These are phyloP conservation scores for Meandrusa payeni DNA, from an alignment of 2,888 invertebrate genomes.

Conservation along the genomic window DNA sequence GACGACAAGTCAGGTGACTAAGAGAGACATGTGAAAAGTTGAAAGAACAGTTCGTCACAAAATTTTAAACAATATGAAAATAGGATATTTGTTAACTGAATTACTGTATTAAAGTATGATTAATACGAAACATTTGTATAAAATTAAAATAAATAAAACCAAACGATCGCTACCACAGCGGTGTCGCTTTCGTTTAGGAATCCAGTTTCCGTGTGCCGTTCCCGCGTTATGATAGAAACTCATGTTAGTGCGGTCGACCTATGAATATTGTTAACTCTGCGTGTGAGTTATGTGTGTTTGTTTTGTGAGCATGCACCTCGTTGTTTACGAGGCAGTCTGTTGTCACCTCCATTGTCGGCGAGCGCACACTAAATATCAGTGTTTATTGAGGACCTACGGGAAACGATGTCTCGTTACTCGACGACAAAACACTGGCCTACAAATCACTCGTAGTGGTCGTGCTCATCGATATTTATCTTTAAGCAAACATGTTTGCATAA, in stretches of 20 bases:
- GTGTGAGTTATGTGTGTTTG: slow-evolving; percentile 43
- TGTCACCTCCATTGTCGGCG: slow-evolving; percentile 45
- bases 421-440: slow-evolving; percentile 36
- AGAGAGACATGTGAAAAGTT: too few relatives aligned
- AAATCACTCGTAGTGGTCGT: slow-evolving; percentile 37
- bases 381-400: slow-evolving; percentile 41
- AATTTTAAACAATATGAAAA: too few relatives aligned
- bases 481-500: slow-evolving; percentile 32
- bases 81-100: too few relatives aligned
- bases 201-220: slow-evolving; percentile 10
- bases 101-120: too few relatives aligned
- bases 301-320: slow-evolving; percentile 36
- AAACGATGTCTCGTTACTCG: slow-evolving; percentile 39
- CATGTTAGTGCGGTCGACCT: slow-evolving; percentile 22
- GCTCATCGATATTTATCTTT: slow-evolving; percentile 37
- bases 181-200: slow-evolving; percentile 24
- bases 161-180: slow-evolving; percentile 8
- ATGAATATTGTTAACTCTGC: slow-evolving; percentile 30
- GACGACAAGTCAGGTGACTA: too few relatives aligned
- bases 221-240: slow-evolving; percentile 22
- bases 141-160: slow-evolving; percentile 8
- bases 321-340: slow-evolving; percentile 50
- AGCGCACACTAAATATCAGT: slow-evolving; percentile 41
- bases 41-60: too few relatives aligned
- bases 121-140: slow-evolving; percentile 2